Evolutionary conservation across 2,797 vertebrate genomes (phyloP).

Genomic region (Rhinichthys osculus): DNA sequence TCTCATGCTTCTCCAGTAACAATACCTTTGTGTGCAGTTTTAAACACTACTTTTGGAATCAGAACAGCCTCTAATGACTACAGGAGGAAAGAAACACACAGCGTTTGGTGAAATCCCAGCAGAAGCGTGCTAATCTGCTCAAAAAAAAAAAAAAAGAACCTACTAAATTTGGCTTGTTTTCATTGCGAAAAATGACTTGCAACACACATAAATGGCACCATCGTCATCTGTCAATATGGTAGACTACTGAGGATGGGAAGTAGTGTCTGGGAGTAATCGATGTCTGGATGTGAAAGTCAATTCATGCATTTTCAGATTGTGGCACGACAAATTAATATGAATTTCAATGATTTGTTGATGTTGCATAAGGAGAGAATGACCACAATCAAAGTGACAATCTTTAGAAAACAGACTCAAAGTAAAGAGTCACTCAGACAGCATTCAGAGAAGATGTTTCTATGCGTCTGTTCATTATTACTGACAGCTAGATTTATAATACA

Average conservation of each 20-base stretch:
- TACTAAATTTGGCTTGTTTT: constrained; percentile 44
- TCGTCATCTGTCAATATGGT: constrained; percentile 20
- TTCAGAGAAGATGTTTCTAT: neutral
- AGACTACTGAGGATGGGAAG: constrained; percentile 6
- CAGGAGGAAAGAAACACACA: neutral
- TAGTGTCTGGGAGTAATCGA: neutral
- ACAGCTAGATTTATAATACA: neutral
- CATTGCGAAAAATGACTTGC: constrained; percentile 47
- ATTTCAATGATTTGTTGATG: constrained; percentile 18
- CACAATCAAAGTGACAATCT: constrained; percentile 4
- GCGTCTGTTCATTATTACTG: constrained; percentile 5
- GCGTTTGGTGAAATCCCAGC: neutral
- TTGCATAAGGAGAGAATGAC: neutral
- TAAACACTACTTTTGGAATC: neutral
- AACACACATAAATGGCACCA: constrained; percentile 37
- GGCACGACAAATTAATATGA: neutral
- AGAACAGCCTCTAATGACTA: constrained; percentile 10
- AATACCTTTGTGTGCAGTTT: neutral
- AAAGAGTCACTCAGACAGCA: neutral
- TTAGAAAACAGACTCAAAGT: neutral
- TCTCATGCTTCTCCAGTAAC: neutral
- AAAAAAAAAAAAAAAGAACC: too few relatives aligned
- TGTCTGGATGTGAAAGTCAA: neutral
- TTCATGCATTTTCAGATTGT: neutral
- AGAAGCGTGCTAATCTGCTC: constrained; percentile 48